Evolutionary conservation across 2,888 invertebrate genomes (phyloP).

Genomic region (Torymus auratus): DNA sequence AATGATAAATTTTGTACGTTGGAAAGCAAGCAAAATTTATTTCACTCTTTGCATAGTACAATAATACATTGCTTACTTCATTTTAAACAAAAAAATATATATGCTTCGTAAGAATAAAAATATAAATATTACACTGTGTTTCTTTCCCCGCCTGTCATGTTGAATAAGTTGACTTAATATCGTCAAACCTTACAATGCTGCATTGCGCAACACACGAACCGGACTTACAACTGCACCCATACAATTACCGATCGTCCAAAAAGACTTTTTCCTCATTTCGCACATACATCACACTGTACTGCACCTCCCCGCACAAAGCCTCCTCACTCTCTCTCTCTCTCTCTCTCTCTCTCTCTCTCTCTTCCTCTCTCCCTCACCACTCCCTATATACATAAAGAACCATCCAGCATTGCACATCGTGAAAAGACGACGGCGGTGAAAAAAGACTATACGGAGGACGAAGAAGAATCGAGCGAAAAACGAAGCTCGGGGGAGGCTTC

Average conservation of each 20-base stretch:
- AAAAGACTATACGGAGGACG: background rate
- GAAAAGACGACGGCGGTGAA: background rate
- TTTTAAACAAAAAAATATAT: too few relatives aligned
- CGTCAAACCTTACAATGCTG: background rate
- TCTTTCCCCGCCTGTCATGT: too few relatives aligned
- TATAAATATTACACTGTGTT: too few relatives aligned
- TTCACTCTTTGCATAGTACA: too few relatives aligned
- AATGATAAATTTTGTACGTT: too few relatives aligned
- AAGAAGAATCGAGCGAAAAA: conserved; percentile 5
- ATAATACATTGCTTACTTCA: too few relatives aligned
- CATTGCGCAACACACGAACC: background rate
- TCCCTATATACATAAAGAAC: background rate
- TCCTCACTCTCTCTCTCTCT: background rate
- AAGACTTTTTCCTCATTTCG: conserved; percentile 25
- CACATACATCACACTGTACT: background rate
- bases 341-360: background rate
- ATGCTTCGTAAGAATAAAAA: too few relatives aligned
- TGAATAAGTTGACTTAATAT: too few relatives aligned
- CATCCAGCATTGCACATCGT: conserved; percentile 1
- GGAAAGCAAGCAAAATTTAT: too few relatives aligned
- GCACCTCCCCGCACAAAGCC: background rate
- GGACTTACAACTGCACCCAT: too few relatives aligned
- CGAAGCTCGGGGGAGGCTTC: conserved; percentile 34
- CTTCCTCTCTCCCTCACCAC: conserved; percentile 2
- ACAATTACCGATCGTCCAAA: too few relatives aligned